phyloP scores from a whole-genome alignment of 1,140 invertebrate species.

The Drusus annulatus region DNA sequence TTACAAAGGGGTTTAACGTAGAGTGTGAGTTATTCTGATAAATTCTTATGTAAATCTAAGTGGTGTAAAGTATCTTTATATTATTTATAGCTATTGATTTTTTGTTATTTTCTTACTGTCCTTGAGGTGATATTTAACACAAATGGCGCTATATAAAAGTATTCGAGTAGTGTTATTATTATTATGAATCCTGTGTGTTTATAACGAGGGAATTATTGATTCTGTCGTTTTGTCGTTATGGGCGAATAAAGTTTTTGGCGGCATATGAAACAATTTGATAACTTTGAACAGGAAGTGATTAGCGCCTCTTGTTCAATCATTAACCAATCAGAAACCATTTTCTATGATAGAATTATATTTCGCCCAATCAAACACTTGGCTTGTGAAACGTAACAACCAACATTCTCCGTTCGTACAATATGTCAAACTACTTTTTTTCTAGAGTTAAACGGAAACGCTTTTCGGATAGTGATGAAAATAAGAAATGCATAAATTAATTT shows the following conservation, averaged over 20 bases:
- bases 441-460: slow-evolving; percentile 2
- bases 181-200: no score
- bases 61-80: no score
- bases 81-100: no score
- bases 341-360: slow-evolving; percentile 51
- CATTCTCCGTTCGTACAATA: slow-evolving; percentile 37
- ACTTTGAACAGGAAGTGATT: slow-evolving; percentile 51
- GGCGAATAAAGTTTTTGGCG: slow-evolving; percentile 20
- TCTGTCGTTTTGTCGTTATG: neutral
- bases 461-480: neutral
- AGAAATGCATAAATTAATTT: neutral
- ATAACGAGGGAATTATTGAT: no score
- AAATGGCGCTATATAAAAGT: no score
- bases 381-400: slow-evolving; percentile 43
- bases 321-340: slow-evolving; percentile 47
- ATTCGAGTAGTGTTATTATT: no score
- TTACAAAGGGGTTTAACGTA: no score
- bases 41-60: no score
- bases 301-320: slow-evolving; percentile 33
- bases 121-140: no score
- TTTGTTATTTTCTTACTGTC: no score
- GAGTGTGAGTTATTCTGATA: no score
- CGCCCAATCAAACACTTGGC: slow-evolving; percentile 45
- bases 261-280: slow-evolving; percentile 35
- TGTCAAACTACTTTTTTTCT: slow-evolving; percentile 21